Conservation (phyloP, 2,797 vertebrate species). For the Acestrorhynchus altus region DNA sequence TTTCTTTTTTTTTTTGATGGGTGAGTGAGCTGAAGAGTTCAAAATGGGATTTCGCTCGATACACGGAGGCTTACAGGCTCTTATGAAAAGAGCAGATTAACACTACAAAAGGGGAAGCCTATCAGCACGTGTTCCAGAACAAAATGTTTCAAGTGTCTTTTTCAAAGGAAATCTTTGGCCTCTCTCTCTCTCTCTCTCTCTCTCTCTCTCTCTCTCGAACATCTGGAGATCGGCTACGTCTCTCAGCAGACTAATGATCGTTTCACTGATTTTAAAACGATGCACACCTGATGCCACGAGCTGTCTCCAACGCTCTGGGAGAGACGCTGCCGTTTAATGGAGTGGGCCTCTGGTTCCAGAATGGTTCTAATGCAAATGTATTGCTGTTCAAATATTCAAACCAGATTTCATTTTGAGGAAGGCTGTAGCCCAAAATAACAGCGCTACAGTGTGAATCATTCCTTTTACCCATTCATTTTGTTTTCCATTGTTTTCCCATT, state of each 20-base stretch:
- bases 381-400: no score
- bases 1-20: not conserved
- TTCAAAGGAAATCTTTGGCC: slow-evolving; percentile 17
- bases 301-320: no score
- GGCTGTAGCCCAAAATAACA: no score
- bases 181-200: not conserved
- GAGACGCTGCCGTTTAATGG: no score
- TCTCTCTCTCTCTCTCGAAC: not conserved
- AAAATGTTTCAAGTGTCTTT: slow-evolving; percentile 21
- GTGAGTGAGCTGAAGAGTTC: slow-evolving; percentile 20
- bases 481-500: no score
- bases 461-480: no score
- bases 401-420: not conserved
- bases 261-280: slow-evolving; percentile 1
- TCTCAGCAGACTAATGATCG: not conserved
- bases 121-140: slow-evolving; percentile 13
- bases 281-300: not conserved
- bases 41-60: slow-evolving; percentile 36
- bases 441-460: no score
- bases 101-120: slow-evolving; percentile 36
- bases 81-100: slow-evolving; percentile 48
- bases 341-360: not conserved
- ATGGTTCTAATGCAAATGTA: not conserved
- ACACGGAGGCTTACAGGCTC: slow-evolving; percentile 1
- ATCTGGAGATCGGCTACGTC: not conserved